These are phyloP conservation scores for Caenorhabditis sp. DNA, from an alignment of 2,888 invertebrate species.

Conservation along the genomic window DNA sequence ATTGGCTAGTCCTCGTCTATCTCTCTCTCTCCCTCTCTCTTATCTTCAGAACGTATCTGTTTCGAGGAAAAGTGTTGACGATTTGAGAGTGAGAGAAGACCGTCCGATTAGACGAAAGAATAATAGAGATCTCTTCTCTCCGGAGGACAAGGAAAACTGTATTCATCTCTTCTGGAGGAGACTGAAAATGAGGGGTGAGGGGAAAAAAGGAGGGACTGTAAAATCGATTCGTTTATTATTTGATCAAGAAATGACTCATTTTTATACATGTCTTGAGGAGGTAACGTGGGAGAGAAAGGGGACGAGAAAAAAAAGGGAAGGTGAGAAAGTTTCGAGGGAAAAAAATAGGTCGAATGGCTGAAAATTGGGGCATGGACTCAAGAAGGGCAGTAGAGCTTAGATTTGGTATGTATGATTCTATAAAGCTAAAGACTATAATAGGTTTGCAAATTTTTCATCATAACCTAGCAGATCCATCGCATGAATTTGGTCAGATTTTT, in stretches of 20 bases:
- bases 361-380: no score
- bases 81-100: conserved; percentile 8
- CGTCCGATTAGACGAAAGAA: conserved; percentile 2
- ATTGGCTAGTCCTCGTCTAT: conserved; percentile 55
- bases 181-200: conserved; percentile 26
- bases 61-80: conserved; percentile 8
- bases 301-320: background rate
- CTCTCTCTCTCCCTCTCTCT: conserved; percentile 3
- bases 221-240: conserved; percentile 56
- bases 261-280: conserved; percentile 36
- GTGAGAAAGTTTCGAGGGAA: background rate
- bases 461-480: no score
- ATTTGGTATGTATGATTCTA: no score
- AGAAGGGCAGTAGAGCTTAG: no score
- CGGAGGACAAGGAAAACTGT: conserved; percentile 14
- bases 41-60: conserved; percentile 62
- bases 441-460: no score
- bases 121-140: background rate
- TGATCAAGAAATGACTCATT: conserved; percentile 58
- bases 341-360: background rate
- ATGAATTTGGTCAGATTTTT: no score
- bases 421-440: no score
- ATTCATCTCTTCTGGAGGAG: conserved; percentile 1
- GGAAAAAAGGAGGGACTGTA: conserved; percentile 15
- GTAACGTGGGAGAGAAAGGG: conserved; percentile 21